phyloP scores from a whole-genome alignment of 2,113 vertebrate genomes.

The Mesocricetus auratus region DNA sequence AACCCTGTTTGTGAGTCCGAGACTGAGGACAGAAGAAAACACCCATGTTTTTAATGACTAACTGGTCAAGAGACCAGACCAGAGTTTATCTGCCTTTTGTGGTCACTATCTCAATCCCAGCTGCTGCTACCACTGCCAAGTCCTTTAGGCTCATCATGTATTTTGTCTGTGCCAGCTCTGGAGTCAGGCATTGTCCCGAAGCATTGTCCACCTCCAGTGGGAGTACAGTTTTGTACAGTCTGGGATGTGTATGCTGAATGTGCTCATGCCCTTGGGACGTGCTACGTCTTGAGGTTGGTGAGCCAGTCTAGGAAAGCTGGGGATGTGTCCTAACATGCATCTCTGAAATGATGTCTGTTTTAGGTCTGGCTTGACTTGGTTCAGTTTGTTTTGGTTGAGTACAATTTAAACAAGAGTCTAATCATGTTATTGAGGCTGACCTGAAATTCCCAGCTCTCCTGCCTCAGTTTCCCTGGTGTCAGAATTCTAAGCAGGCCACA shows the following conservation, averaged over 20 bases:
- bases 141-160: not conserved
- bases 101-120: not conserved
- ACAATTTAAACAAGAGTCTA: not conserved
- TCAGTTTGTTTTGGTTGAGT: not conserved
- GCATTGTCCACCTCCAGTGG: not conserved
- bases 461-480: not conserved
- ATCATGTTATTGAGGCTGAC: not conserved
- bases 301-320: not conserved
- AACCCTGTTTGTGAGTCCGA: not conserved
- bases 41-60: not conserved
- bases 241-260: not conserved
- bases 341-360: not conserved
- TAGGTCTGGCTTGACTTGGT: not conserved
- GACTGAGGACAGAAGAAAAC: not conserved
- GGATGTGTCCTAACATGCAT: not conserved
- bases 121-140: not conserved
- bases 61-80: not conserved
- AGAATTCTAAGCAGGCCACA: not conserved
- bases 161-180: not conserved
- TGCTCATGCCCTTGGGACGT: not conserved
- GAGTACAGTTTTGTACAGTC: not conserved
- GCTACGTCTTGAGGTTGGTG: not conserved
- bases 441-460: not conserved
- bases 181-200: not conserved
- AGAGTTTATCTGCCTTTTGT: not conserved